A percentile compares a stretch with the other conserved stretches of the same genome.
Conservation (phyloP, 2,888 invertebrate genomes). For the Toxonevra muliebris region DNA sequence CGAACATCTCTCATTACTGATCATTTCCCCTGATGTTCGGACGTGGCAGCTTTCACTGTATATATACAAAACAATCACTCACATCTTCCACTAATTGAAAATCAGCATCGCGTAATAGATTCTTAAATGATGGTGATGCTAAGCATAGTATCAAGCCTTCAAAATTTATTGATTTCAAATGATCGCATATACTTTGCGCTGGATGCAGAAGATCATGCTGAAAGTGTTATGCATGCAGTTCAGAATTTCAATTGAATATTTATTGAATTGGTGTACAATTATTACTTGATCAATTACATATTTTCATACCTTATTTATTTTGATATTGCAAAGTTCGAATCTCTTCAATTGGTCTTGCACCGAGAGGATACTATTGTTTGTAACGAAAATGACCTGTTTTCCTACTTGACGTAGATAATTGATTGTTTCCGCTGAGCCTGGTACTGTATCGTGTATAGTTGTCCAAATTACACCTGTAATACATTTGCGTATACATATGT, state of each 20-base stretch:
- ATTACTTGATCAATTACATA: background rate
- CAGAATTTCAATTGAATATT: slow-evolving; percentile 10
- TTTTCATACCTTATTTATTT: slow-evolving; percentile 50
- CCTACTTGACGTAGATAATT: slow-evolving; percentile 59
- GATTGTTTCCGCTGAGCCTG: slow-evolving; percentile 61
- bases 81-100: slow-evolving; percentile 63
- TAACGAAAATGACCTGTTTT: slow-evolving; percentile 64
- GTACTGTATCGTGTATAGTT: slow-evolving; percentile 58
- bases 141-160: slow-evolving; percentile 65
- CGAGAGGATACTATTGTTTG: slow-evolving; percentile 64
- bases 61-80: slow-evolving; percentile 20
- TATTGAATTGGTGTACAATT: background rate
- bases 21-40: no score
- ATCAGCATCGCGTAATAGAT: slow-evolving; percentile 63
- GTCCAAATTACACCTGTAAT: slow-evolving; percentile 67
- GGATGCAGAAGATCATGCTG: slow-evolving; percentile 62
- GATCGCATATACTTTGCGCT: slow-evolving; percentile 65
- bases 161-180: slow-evolving; percentile 66
- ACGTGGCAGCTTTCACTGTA: background rate
- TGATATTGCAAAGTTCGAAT: slow-evolving; percentile 49
- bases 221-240: background rate
- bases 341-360: slow-evolving; percentile 51
- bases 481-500: background rate
- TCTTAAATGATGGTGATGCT: slow-evolving; percentile 57
- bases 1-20: no score